Evolutionary conservation across 2,888 invertebrate genomes (phyloP).

Genomic region (Orthosia cruda): DNA sequence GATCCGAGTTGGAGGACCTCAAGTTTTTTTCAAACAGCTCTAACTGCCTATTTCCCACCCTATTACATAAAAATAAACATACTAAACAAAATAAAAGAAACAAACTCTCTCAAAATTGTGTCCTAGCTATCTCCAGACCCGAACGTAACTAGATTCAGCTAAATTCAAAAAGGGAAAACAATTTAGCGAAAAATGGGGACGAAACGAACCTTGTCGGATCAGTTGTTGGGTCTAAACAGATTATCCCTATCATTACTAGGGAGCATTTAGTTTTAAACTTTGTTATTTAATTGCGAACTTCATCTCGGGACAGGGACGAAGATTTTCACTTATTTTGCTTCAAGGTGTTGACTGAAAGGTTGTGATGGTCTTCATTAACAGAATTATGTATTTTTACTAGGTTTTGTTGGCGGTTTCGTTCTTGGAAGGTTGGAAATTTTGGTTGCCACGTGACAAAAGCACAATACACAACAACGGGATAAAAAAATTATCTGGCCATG

Average conservation of each 20-base stretch:
- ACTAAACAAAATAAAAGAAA: not conserved
- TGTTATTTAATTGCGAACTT: conserved; percentile 62
- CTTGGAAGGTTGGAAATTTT: no score
- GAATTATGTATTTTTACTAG: not conserved
- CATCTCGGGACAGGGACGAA: conserved; percentile 14
- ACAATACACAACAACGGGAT: no score
- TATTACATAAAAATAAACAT: not conserved
- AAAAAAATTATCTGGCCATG: no score
- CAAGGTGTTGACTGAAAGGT: not conserved
- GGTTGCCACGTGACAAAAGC: no score
- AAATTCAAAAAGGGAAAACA: conserved; percentile 40
- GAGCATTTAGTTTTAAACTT: conserved; percentile 49
- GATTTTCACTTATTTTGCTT: conserved; percentile 26
- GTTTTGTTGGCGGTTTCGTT: no score
- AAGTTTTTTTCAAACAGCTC: no score
- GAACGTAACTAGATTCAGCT: conserved; percentile 33
- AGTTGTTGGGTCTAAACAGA: conserved; percentile 51
- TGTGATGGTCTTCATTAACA: not conserved
- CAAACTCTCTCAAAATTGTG: not conserved
- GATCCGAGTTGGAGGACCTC: no score
- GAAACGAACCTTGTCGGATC: conserved; percentile 33
- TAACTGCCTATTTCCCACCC: no score
- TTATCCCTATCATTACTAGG: conserved; percentile 54
- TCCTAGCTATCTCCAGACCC: conserved; percentile 3
- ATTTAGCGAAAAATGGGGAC: conserved; percentile 36